Percentiles rank a stretch among this genome's conserved stretches.
Conservation (phyloP, 1,140 invertebrate species). For the Marisa cornuarietis region DNA sequence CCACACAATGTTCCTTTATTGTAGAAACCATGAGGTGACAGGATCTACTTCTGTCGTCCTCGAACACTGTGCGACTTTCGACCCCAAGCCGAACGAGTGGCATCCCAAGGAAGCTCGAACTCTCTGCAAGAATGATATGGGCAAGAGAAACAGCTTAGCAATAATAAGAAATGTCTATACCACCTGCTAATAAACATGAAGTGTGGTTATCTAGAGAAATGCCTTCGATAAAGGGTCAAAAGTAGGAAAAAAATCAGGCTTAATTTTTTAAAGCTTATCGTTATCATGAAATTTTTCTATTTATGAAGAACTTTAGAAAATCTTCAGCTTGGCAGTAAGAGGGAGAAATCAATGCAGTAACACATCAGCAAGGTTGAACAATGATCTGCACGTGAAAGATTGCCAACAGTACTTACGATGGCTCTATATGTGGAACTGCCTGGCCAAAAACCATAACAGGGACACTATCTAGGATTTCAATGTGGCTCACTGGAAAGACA, state of each 20-base stretch:
- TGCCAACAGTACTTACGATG: conserved; percentile 42
- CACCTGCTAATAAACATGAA: too few relatives aligned
- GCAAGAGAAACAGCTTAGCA: too few relatives aligned
- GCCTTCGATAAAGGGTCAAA: too few relatives aligned
- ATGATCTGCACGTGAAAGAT: background rate
- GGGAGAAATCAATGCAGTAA: too few relatives aligned
- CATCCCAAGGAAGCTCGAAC: conserved; percentile 39
- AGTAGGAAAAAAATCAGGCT: too few relatives aligned
- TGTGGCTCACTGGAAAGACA: conserved; percentile 46
- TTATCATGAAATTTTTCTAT: too few relatives aligned
- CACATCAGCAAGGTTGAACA: too few relatives aligned
- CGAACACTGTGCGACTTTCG: conserved; percentile 10
- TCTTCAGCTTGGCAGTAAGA: too few relatives aligned
- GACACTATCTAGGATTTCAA: conserved; percentile 47
- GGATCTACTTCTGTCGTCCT: conserved; percentile 12
- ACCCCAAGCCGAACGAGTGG: background rate
- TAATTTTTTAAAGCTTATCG: too few relatives aligned
- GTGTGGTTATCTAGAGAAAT: too few relatives aligned
- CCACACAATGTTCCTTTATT: background rate
- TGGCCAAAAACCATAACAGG: conserved; percentile 56
- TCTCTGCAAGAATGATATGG: conserved; percentile 30
- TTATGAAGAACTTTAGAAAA: too few relatives aligned
- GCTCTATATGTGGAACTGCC: conserved; percentile 44
- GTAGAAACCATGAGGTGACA: background rate
- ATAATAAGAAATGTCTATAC: too few relatives aligned